Evolutionary conservation across 2,797 vertebrate species (phyloP).

Genomic region (Microctenopoma stevenorrisi): DNA sequence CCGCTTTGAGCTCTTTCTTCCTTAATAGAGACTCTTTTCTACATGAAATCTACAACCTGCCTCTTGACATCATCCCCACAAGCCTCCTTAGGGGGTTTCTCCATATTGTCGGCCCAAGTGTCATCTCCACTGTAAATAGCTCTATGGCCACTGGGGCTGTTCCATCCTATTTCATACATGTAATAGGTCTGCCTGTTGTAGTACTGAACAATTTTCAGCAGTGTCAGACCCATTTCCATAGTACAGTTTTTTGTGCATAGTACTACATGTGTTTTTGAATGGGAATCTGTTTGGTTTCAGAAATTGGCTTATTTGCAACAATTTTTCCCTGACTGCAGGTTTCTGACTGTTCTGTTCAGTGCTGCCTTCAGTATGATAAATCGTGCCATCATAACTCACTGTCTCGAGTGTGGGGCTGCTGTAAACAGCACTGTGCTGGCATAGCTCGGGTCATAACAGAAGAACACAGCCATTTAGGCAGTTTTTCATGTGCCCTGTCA

Average conservation of each 20-base stretch:
- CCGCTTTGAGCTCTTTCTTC: conserved; percentile 39
- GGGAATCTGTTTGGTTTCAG: conserved; percentile 5
- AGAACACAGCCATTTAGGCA: conserved; percentile 24
- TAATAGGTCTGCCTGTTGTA: conserved; percentile 9
- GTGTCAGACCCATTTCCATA: conserved; percentile 25
- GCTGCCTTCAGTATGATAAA: conserved; percentile 30
- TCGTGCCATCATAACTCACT: conserved; percentile 40
- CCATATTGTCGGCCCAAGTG: conserved; percentile 52
- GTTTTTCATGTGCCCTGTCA: conserved; percentile 44
- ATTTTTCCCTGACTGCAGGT: conserved; percentile 14
- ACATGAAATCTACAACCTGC: conserved; percentile 63
- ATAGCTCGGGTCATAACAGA: conserved; percentile 32
- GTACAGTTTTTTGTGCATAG: conserved; percentile 11
- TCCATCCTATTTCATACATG: conserved; percentile 42
- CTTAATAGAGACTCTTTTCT: conserved; percentile 54
- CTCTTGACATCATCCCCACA: conserved; percentile 64
- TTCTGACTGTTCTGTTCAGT: conserved; percentile 21
- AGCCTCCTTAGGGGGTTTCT: conserved; percentile 62
- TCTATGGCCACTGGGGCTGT: conserved; percentile 41
- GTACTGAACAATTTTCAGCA: conserved; percentile 13
- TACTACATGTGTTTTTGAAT: conserved; percentile 1
- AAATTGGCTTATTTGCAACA: conserved; percentile 30
- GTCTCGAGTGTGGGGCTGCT: conserved; percentile 18
- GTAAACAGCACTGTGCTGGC: conserved; percentile 41
- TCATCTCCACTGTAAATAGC: conserved; percentile 59